phyloP scores from a whole-genome alignment of 2,113 vertebrate genomes.

The Chionomys nivalis region DNA sequence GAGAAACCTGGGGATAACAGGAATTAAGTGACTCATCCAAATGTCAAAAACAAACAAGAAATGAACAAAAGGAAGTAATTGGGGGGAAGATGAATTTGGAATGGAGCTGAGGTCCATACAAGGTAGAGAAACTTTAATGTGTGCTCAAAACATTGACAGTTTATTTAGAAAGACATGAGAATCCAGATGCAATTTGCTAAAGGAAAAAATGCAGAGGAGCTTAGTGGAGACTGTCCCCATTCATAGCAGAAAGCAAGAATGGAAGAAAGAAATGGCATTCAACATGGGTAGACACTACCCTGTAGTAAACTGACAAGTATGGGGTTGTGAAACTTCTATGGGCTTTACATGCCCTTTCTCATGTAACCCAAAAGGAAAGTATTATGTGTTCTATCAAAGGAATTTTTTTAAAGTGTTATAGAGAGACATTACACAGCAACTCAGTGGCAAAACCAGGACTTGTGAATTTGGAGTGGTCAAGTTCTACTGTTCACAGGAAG shows the following conservation, averaged over 20 bases:
- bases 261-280: not conserved
- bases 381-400: not conserved
- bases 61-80: not conserved
- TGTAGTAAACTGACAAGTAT: not conserved
- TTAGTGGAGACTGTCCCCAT: not conserved
- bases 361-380: not conserved
- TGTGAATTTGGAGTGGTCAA: not conserved
- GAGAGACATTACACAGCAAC: not conserved
- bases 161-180: slow-evolving; percentile 15
- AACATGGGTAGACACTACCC: not conserved
- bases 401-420: not conserved
- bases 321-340: not conserved
- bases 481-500: not conserved
- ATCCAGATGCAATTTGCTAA: not conserved
- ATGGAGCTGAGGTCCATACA: not conserved
- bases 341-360: not conserved
- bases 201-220: not conserved
- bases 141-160: not conserved
- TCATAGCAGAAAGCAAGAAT: slow-evolving; percentile 6
- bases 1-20: slow-evolving; percentile 31
- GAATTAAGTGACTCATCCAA: slow-evolving; percentile 52
- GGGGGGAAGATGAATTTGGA: not conserved
- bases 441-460: not conserved
- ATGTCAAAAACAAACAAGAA: not conserved
- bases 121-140: not conserved